Base-by-base conservation (phyloP, 2,113 vertebrate genomes). In the Brachirus orientalis region DNA sequence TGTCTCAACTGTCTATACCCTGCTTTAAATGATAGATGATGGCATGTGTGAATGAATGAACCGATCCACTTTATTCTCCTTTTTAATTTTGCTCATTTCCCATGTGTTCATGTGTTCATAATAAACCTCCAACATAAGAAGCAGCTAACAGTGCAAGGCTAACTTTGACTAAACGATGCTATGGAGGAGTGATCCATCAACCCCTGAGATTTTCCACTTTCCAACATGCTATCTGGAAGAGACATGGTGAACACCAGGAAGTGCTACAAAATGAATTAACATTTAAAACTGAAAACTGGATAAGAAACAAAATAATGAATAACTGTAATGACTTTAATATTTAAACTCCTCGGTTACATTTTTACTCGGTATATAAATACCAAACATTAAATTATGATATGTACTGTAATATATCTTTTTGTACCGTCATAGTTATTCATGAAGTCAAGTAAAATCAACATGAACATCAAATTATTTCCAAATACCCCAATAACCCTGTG, bases 131-230 rank as follows among this genome's bases (percentile, higher is more conserved):
- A 40, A 1, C 48, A n/a, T 48, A 10, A 63, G 74, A 38, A 74
- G 70, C 61, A 63, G 72, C 59, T 6, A 16, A 50, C 36, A 6
- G 56, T 36, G 12, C 51, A 71, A 78, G 64, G 43, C 69, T 33
- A 54, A 56, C 47, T 12, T 51, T 69, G 65, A 53, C 28, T 6
- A 28, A 16, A 6, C 35, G 55, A 60, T 9, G 46, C 35, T 35
- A 61, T 0, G 18, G 65, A 83, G 52, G 58, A 69, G 75, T 56
- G 56, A 83, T 78, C 47, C 0, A 17, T 52, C 59, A 3, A 83
- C 58, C 75, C 85, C 81, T 83, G 86, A 90, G 83, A 72, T 74
- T 3, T 77, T 62, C 80, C 18, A 59, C 80, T 22, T 59, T 47
- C 54, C 67, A 66, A 77, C 72, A 53, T 61, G 72, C 64, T 28